Percentiles rank a stretch among this genome's conserved stretches.
These are phyloP conservation scores for Ibycter americanus DNA, from an alignment of 2,797 vertebrate genomes.

Conservation along the genomic window DNA sequence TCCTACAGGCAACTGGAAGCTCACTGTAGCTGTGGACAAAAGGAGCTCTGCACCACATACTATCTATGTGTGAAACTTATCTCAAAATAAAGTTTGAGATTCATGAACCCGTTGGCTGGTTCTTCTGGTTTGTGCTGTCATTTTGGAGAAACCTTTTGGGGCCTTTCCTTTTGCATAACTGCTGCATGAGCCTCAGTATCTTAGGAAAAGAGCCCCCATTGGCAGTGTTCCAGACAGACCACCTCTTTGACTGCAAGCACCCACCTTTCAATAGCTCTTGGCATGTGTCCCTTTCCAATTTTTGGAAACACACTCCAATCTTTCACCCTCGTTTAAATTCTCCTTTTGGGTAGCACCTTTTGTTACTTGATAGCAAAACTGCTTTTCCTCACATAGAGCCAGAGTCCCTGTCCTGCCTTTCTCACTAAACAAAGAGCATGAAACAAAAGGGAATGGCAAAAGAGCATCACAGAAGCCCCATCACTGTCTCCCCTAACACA, in stretches of 20 bases:
- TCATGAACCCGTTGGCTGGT: background rate
- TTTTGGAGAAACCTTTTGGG: background rate
- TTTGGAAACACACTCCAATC: background rate
- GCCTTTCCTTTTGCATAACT: background rate
- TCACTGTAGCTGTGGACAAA: background rate
- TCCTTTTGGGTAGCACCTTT: background rate
- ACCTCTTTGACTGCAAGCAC: background rate
- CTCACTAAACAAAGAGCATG: background rate
- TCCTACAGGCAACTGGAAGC: background rate
- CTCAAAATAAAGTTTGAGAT: no score
- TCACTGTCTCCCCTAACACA: rapidly evolving
- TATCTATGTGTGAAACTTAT: no score
- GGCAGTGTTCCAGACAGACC: background rate
- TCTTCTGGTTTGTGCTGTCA: background rate
- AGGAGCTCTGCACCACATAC: no score
- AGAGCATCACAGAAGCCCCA: background rate
- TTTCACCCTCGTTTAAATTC: background rate
- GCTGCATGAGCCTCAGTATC: background rate
- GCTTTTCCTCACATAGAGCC: background rate
- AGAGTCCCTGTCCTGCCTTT: background rate
- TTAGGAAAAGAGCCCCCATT: background rate
- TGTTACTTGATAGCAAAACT: background rate
- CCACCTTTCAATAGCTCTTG: background rate
- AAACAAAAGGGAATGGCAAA: background rate
- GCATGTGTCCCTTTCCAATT: background rate